A percentile compares a stretch with the other conserved stretches of the same genome.
These are phyloP conservation scores for Erinaceus europaeus DNA, from an alignment of 2,113 vertebrate genomes.

Conservation along the genomic window DNA sequence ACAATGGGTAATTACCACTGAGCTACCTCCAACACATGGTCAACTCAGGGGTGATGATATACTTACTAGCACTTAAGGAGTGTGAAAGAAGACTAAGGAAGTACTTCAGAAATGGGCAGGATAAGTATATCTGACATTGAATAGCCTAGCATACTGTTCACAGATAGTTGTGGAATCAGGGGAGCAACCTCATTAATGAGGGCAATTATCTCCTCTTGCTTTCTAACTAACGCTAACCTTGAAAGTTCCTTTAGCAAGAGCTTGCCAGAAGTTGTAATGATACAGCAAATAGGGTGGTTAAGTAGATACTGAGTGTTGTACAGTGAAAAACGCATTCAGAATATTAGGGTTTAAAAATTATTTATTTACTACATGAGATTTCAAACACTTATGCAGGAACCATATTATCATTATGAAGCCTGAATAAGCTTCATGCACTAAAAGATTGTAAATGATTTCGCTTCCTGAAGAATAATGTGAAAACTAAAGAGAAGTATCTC, in stretches of 20 bases:
- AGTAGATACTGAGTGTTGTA: not conserved
- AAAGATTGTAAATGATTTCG: not conserved
- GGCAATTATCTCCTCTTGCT: conserved; percentile 80
- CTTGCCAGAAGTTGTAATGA: conserved; percentile 57
- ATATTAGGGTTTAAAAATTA: not conserved
- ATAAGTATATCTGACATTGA: conserved; percentile 75
- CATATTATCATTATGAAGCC: not conserved
- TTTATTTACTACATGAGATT: not conserved
- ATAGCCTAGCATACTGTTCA: conserved; percentile 76
- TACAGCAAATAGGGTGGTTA: conserved; percentile 56
- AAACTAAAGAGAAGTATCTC: too few species aligned
- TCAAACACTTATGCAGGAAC: not conserved
- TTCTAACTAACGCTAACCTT: conserved; percentile 77
- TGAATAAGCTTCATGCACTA: not conserved
- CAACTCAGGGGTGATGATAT: not conserved
- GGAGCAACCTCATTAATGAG: conserved; percentile 81
- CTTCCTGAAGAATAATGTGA: not conserved
- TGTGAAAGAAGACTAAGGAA: conserved; percentile 73
- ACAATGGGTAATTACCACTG: fast-evolving
- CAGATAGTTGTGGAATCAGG: conserved; percentile 75
- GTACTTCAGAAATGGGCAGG: conserved; percentile 82
- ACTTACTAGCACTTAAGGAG: conserved; percentile 64
- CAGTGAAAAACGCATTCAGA: not conserved
- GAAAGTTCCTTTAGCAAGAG: conserved; percentile 71
- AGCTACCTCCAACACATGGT: not conserved